These are phyloP conservation scores for Strix aluco DNA, from an alignment of 2,113 vertebrate genomes.

Conservation along the genomic window DNA sequence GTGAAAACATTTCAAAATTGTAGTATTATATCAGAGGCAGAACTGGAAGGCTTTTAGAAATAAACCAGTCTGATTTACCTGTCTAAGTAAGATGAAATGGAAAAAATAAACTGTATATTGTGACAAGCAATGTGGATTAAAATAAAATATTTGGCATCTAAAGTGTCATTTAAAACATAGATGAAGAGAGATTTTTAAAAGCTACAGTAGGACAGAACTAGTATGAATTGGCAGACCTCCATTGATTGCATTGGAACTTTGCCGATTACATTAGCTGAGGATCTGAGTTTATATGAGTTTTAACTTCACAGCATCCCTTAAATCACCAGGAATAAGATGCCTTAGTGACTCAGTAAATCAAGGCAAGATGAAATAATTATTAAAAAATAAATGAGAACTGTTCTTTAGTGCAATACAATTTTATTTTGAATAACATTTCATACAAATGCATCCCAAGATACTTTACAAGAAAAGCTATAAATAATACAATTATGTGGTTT, in stretches of 20 bases:
- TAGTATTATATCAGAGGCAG: background rate
- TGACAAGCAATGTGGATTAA: conserved; percentile 6
- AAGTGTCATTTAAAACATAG: conserved; percentile 15
- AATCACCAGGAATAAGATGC: conserved; percentile 49
- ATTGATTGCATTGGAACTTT: conserved; percentile 37
- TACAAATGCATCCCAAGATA: conserved; percentile 24
- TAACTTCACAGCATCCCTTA: conserved; percentile 41
- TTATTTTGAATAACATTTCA: conserved; percentile 29
- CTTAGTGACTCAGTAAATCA: conserved; percentile 58
- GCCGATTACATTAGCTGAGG: conserved; percentile 40
- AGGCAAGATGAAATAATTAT: conserved; percentile 54
- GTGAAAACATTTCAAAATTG: background rate
- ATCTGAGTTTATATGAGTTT: conserved; percentile 42
- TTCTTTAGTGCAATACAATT: conserved; percentile 31
- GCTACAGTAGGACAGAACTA: background rate
- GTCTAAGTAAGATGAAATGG: conserved; percentile 6
- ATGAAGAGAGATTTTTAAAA: conserved; percentile 22
- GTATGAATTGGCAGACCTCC: conserved; percentile 38
- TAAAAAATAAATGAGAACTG: conserved; percentile 61
- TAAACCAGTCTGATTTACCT: conserved; percentile 26
- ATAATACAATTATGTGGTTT: conserved; percentile 45
- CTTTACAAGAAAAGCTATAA: conserved; percentile 36
- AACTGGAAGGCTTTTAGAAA: conserved; percentile 25
- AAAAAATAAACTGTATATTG: conserved; percentile 6
- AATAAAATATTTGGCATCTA: conserved; percentile 15